Conservation (phyloP, 2,888 invertebrate species). For the Trisateles emortualis region DNA sequence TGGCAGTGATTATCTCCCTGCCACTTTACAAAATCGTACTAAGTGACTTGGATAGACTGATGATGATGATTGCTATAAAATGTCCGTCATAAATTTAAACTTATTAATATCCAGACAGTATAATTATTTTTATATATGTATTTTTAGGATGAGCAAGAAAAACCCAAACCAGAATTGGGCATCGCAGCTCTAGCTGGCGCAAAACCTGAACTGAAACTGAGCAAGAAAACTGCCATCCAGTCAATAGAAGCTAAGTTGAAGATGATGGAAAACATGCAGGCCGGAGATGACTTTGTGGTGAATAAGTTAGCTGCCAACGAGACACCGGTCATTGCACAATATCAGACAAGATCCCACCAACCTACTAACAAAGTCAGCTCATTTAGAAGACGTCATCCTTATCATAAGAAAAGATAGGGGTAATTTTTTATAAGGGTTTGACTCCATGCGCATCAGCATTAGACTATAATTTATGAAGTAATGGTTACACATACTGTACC, state of each 20-base stretch:
- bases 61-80: no score
- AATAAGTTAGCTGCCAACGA: conserved; percentile 90
- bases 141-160: conserved; percentile 91
- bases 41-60: no score
- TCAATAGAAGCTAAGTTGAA: conserved; percentile 96
- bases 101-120: no score
- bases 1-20: no score
- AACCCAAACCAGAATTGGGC: conserved; percentile 91
- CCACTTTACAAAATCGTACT: no score
- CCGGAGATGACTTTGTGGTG: conserved; percentile 91
- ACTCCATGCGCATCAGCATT: no score
- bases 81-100: no score
- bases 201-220: conserved; percentile 88
- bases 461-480: no score
- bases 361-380: conserved; percentile 68
- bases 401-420: conserved; percentile 80
- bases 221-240: conserved; percentile 93
- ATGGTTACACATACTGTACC: no score
- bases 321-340: conserved; percentile 89
- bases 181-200: conserved; percentile 92
- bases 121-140: no score
- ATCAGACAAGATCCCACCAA: conserved; percentile 86
- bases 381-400: conserved; percentile 79
- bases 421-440: neutral
- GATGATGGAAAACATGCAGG: conserved; percentile 90